Evolutionary conservation across 2,888 invertebrate species (phyloP).

Genomic region (Lithophane leautieri): DNA sequence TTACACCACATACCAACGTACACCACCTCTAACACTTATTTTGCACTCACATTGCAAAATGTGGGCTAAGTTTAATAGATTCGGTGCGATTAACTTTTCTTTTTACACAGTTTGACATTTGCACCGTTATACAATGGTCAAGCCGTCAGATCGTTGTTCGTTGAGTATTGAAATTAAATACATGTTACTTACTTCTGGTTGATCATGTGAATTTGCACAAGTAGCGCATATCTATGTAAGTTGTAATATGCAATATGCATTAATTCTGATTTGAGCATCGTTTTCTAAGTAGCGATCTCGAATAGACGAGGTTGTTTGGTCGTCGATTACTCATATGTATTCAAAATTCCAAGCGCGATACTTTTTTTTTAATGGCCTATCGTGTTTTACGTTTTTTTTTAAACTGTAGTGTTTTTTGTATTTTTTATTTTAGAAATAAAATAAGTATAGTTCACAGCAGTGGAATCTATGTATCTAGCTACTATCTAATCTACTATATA

Average conservation of each 20-base stretch:
- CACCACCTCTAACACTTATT: conserved; percentile 64
- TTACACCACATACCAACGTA: conserved; percentile 40
- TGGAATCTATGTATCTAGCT: no score
- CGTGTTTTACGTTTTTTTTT: no score
- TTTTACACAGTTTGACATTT: conserved; percentile 62
- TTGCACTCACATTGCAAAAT: conserved; percentile 77
- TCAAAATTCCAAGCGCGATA: neutral
- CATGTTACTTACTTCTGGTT: neutral
- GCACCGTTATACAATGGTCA: conserved; percentile 36
- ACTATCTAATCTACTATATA: no score
- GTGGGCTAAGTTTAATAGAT: conserved; percentile 68
- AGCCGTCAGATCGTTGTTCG: neutral
- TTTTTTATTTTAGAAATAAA: no score
- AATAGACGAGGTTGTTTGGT: neutral
- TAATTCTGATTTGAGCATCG: no score
- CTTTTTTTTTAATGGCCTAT: no score
- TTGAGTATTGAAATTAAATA: conserved; percentile 1
- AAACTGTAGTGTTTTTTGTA: neutral
- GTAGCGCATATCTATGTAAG: neutral
- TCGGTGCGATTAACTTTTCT: conserved; percentile 76
- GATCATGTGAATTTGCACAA: neutral
- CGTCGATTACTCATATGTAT: neutral
- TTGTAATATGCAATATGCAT: no score
- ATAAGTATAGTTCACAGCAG: no score
- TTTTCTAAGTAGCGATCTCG: neutral